These are phyloP conservation scores for Spodoptera littoralis DNA, from an alignment of 2,888 invertebrate species.

Conservation along the genomic window DNA sequence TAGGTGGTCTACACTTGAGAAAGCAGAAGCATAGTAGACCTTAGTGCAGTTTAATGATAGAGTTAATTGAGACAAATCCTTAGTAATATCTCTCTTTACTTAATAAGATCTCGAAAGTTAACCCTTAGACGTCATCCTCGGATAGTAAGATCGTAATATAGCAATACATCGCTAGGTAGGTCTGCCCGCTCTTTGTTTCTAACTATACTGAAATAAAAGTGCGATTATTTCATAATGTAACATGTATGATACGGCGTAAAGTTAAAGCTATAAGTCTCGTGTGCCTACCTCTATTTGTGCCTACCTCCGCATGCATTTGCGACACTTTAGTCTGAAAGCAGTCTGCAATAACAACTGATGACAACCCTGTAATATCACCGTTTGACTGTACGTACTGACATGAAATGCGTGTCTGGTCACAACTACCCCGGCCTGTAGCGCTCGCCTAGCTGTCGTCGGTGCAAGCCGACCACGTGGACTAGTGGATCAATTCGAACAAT, in stretches of 20 bases:
- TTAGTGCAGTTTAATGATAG: constrained; percentile 1
- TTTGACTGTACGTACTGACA: constrained; percentile 20
- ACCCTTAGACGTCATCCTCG: constrained; percentile 10
- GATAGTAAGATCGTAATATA: constrained; percentile 9
- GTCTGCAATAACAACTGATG: constrained; percentile 21
- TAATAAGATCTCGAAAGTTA: constrained; percentile 13
- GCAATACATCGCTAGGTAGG: constrained; percentile 34
- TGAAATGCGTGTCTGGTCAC: constrained; percentile 16
- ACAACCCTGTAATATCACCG: constrained; percentile 13
- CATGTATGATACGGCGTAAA: constrained; percentile 33
- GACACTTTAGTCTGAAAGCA: constrained; percentile 54
- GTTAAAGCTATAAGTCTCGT: constrained; percentile 37
- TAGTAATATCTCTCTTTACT: constrained; percentile 8
- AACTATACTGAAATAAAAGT: constrained; percentile 40
- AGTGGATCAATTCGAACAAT: constrained; percentile 38
- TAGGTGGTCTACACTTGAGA: constrained; percentile 10
- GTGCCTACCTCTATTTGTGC: constrained; percentile 50
- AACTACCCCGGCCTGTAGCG: constrained; percentile 14
- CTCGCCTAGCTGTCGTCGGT: constrained; percentile 6
- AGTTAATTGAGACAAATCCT: constrained; percentile 1
- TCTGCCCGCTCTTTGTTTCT: constrained; percentile 28
- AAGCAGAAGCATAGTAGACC: constrained; percentile 7
- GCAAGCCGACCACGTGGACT: constrained; percentile 16
- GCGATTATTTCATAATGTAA: constrained; percentile 41
- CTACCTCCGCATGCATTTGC: constrained; percentile 36